Evolutionary conservation across 1,140 invertebrate species (phyloP), one percentile per base, ranked within the genome.

Genomic region (Diachasmimorpha longicaudata): DNA sequence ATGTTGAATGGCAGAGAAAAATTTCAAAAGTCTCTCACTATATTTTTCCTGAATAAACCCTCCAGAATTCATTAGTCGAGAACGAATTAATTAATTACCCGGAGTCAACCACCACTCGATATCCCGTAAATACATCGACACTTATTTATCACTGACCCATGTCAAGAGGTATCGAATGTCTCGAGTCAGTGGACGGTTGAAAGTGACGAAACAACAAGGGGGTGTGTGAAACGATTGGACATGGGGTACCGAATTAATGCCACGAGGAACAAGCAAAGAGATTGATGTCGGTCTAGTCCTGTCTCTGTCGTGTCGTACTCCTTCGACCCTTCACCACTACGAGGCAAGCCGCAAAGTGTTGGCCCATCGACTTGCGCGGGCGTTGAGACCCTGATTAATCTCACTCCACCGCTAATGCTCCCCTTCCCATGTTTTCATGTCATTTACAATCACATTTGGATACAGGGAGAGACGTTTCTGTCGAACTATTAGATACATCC

Each of bases 211-310:
- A 70, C 74, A 55, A 77, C 66, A 70, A 78, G 9, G 78, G 72
- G 69, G 76, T 71, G 77, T 73, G 76, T 70, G 84, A 85, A 86
- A 83, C 78, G 80, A 76, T 77, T 77, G 82, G 80, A 85, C 85
- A 86, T 82, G 39, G 84, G 81, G 84, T 83, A 81, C 81, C 83
- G 85, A 87, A 87, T 87, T 86, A 86, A 82, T 83, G 83, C 84
- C 83, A 86, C 85, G 23, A 80, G 81, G 73, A 83, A 83, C 79
- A 81, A 85, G 75, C 79, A 76, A 70, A 78, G 82, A 87, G 86
- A 87, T 87, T 86, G 85, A 87, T 87, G 85, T 84, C 82, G 77
- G 78, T 66, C 48, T 42, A 73, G 52, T 73, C 31, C 37, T 23
- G 44, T 52, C 70, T n/a, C 70, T 37, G 23, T 72, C 16, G 48